phyloP scores from a whole-genome alignment of 2,888 invertebrate species.

The Diadegma fenestrale region DNA sequence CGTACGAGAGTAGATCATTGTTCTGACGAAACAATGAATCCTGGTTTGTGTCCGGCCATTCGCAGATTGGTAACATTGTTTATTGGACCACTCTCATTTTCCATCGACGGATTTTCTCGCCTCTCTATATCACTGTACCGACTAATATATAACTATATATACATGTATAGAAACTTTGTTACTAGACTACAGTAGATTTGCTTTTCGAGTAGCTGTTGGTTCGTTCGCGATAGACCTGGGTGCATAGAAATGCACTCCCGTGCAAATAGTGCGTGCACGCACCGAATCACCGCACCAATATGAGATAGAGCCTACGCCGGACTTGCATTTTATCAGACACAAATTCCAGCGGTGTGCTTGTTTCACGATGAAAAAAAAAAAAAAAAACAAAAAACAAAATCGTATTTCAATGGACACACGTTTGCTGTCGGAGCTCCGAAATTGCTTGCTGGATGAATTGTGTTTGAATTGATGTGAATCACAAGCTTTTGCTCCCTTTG shows the following conservation, averaged over 20 bases:
- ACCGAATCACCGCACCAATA: slow-evolving; percentile 40
- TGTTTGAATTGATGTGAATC: slow-evolving; percentile 59
- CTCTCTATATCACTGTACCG: background rate
- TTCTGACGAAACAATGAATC: slow-evolving; percentile 44
- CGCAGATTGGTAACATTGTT: slow-evolving; percentile 47
- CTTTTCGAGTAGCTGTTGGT: slow-evolving; percentile 17
- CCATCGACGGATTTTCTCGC: slow-evolving; percentile 22
- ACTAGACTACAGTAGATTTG: slow-evolving; percentile 6
- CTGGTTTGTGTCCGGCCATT: slow-evolving; percentile 6
- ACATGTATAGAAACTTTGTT: slow-evolving; percentile 7
- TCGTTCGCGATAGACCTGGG: slow-evolving; percentile 13
- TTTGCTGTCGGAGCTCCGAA: slow-evolving; percentile 17
- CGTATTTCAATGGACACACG: slow-evolving; percentile 31
- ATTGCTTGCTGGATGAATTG: slow-evolving; percentile 43
- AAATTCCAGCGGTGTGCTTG: background rate
- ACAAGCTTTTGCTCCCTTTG: slow-evolving; percentile 32
- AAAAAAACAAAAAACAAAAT: background rate
- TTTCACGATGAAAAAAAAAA: background rate
- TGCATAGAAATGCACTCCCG: slow-evolving; percentile 56
- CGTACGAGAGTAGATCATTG: slow-evolving; percentile 40
- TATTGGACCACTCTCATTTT: slow-evolving; percentile 46
- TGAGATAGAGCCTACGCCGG: slow-evolving; percentile 21
- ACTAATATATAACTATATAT: background rate
- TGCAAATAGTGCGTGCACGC: slow-evolving; percentile 55
- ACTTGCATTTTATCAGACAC: slow-evolving; percentile 31